Evolutionary conservation across 2,888 invertebrate genomes (phyloP).

Genomic region (Acanthosepion esculentum): DNA sequence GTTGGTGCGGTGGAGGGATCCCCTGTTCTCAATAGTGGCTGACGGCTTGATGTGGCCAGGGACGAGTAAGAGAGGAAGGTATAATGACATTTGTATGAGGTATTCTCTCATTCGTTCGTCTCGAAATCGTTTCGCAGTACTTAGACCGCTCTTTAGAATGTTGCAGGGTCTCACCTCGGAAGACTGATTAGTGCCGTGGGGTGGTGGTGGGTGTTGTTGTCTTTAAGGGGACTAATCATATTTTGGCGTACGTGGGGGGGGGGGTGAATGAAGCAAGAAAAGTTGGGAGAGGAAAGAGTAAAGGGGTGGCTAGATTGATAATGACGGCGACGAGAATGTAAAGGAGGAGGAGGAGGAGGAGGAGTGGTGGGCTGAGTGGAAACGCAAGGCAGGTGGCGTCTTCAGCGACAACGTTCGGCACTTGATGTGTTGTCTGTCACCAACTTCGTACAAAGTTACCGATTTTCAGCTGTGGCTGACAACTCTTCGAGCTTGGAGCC

Average conservation of each 20-base stretch:
- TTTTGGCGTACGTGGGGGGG: neutral
- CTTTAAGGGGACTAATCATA: neutral
- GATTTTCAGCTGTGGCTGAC: neutral
- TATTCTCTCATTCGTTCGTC: neutral
- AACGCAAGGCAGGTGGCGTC: neutral
- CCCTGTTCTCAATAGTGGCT: neutral
- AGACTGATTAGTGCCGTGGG: neutral
- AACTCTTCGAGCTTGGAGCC: neutral
- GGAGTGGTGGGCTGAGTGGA: neutral
- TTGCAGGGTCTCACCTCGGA: too few relatives aligned
- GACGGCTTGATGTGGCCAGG: neutral
- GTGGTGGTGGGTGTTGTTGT: neutral
- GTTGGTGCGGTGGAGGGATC: neutral
- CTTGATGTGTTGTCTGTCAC: neutral
- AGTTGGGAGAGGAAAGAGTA: neutral
- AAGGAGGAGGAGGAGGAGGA: neutral
- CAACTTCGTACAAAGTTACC: neutral
- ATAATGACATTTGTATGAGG: slow-evolving; percentile 15
- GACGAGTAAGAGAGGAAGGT: neutral
- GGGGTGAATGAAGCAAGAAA: neutral
- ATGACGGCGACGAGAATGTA: neutral
- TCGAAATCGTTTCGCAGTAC: neutral
- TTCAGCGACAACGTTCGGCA: neutral
- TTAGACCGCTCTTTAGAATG: too few relatives aligned
- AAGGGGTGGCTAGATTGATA: neutral